phyloP scores from a whole-genome alignment of 2,113 vertebrate genomes.

The Caranx melampygus region DNA sequence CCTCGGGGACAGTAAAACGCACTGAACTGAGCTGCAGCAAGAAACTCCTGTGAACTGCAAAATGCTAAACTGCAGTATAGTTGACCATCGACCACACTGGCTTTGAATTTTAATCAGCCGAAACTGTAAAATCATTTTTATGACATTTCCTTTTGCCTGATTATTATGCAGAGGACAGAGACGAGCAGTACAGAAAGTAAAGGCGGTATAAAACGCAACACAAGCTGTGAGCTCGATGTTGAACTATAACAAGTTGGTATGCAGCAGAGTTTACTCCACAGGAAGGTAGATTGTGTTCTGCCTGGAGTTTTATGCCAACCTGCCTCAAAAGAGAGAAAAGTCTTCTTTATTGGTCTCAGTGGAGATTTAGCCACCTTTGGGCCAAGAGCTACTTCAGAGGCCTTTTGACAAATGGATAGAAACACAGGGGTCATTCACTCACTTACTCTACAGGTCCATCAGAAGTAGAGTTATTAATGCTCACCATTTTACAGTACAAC shows the following conservation, averaged over 20 bases:
- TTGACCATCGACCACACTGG: slow-evolving; percentile 30
- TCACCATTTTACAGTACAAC: neutral
- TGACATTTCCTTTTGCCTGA: slow-evolving; percentile 52
- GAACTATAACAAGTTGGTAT: slow-evolving; percentile 40
- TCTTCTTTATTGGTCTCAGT: slow-evolving; percentile 22
- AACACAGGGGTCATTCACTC: slow-evolving; percentile 17
- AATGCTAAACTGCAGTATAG: slow-evolving; percentile 41
- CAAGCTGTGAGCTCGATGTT: slow-evolving; percentile 31
- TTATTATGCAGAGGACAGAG: slow-evolving; percentile 40
- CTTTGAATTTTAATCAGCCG: slow-evolving; percentile 55
- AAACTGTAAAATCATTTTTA: slow-evolving; percentile 55
- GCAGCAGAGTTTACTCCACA: slow-evolving; percentile 11
- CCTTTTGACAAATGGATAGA: neutral
- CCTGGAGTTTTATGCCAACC: neutral
- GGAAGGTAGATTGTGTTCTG: slow-evolving; percentile 23
- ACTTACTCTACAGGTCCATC: neutral
- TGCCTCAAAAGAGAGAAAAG: neutral
- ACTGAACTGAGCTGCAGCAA: slow-evolving; percentile 30
- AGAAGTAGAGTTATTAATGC: slow-evolving; percentile 12
- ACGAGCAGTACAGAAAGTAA: slow-evolving; percentile 49
- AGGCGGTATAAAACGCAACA: slow-evolving; percentile 36
- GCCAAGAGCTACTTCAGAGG: slow-evolving; percentile 22
- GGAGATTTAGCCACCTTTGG: slow-evolving; percentile 29
- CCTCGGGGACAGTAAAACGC: slow-evolving; percentile 30
- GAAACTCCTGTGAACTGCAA: slow-evolving; percentile 35